Evolutionary conservation across 1,140 invertebrate species (phyloP), one percentile per base, ranked within the genome.

Genomic region (Drosophila triauraria): DNA sequence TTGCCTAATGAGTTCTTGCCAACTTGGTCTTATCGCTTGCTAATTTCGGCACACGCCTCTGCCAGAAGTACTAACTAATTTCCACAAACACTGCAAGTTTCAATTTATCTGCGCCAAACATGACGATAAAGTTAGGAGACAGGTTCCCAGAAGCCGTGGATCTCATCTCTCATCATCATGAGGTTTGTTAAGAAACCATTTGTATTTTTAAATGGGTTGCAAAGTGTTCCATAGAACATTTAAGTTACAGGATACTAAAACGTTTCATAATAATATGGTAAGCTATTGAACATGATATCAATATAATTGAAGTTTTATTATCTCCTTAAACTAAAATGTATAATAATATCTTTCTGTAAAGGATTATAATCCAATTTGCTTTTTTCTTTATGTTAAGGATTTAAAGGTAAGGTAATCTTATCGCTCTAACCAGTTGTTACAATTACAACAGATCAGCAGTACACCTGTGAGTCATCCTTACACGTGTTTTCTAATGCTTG

Each of bases 41-140:
- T 56, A 44, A 48, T 50, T 47, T 17, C 23, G 83, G 79, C 83
- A 87, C 80, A 75, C 71, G 50, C 44, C 68, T 67, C 38, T 59
- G 48, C 32, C 17, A 63, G 62, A 61, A 75, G 50, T 71, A 79
- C 58, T 82, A 82, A 53, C 47, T 61, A 78, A 82, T 82, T 86
- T 82, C 27, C n/a, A 38, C 40, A 75, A 67, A 56, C 78, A 74
- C 17, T 61, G 42, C 15, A n/a, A 40, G 32, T 50, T 46, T 53
- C 32, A 61, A 72, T 72, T 72, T 72, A 46, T 42, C 43, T 23
- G 27, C 25, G 10, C 4, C 53, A 71, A 71, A 61, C 54, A 51
- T n/a, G 5, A n/a, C 10, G 40, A 74, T 72, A 60, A 51, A 40
- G 40, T 60, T 17, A 35, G 32, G 3, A n/a, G 17, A 46, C 23